These are phyloP conservation scores for Neostethus bicornis DNA, from an alignment of 2,797 vertebrate species.

Conservation along the genomic window DNA sequence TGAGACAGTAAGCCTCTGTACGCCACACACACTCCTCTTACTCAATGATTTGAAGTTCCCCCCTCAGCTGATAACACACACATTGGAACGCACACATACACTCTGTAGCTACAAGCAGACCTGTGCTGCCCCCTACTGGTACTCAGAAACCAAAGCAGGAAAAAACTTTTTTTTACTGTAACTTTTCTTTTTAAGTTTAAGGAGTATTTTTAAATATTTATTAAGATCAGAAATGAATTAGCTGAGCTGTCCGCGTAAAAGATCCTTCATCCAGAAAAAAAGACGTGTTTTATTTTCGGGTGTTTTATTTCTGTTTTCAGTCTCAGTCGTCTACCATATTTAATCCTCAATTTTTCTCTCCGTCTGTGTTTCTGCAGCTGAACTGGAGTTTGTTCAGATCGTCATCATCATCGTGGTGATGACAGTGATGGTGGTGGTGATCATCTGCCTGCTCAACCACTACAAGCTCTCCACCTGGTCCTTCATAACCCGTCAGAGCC, in stretches of 20 bases:
- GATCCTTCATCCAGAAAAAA: too few species aligned
- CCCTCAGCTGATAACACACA: slow-evolving; percentile 1
- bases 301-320: neutral
- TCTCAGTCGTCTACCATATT: neutral
- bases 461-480: slow-evolving; percentile 92
- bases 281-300: too few species aligned
- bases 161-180: too few species aligned
- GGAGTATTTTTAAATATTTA: too few species aligned
- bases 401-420: slow-evolving; percentile 93
- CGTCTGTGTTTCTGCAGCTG: slow-evolving; percentile 67
- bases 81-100: neutral
- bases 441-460: slow-evolving; percentile 93
- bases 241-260: too few species aligned
- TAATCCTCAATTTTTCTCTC: slow-evolving; percentile 21
- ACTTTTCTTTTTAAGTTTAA: too few species aligned
- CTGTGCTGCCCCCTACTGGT: slow-evolving; percentile 71
- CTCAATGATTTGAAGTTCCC: slow-evolving; percentile 36
- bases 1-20: slow-evolving; percentile 43
- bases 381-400: slow-evolving; percentile 90
- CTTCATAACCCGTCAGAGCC: slow-evolving; percentile 90
- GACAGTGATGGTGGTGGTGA: slow-evolving; percentile 94
- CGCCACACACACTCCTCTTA: slow-evolving; percentile 24
- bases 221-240: too few species aligned
- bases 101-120: slow-evolving; percentile 20
- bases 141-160: neutral